phyloP scores from a whole-genome alignment of 2,113 vertebrate genomes.

The Murina feae region DNA sequence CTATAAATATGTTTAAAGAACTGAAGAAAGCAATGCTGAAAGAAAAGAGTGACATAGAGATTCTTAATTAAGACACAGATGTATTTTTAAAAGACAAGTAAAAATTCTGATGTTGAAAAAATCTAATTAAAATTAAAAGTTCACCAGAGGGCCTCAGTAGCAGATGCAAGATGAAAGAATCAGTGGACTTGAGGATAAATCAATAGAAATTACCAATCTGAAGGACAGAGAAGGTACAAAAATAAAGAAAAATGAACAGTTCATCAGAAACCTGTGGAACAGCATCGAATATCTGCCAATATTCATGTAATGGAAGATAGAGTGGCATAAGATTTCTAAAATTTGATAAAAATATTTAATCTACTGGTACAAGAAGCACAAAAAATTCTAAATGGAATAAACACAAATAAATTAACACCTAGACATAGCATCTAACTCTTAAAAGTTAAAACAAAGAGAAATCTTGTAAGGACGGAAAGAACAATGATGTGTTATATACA shows the following conservation, averaged over 20 bases:
- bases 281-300: not conserved
- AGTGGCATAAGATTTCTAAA: not conserved
- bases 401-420: not conserved
- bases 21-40: not conserved
- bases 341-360: not conserved
- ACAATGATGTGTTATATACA: not conserved
- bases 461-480: not conserved
- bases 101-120: slow-evolving; percentile 20
- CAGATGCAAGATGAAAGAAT: not conserved
- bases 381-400: not conserved
- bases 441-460: not conserved
- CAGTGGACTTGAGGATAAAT: not conserved
- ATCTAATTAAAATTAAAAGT: not conserved
- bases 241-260: not conserved
- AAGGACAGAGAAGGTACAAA: not conserved
- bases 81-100: not conserved
- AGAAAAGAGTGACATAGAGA: not conserved
- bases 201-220: not conserved
- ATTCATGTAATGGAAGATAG: not conserved
- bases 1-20: not conserved
- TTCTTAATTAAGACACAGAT: not conserved
- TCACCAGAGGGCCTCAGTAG: not conserved
- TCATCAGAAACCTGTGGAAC: not conserved
- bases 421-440: not conserved
- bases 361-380: not conserved